Evolutionary conservation across 2,797 vertebrate species (phyloP), one percentile per base, ranked within the genome.

Genomic region (Ficedula albicollis): DNA sequence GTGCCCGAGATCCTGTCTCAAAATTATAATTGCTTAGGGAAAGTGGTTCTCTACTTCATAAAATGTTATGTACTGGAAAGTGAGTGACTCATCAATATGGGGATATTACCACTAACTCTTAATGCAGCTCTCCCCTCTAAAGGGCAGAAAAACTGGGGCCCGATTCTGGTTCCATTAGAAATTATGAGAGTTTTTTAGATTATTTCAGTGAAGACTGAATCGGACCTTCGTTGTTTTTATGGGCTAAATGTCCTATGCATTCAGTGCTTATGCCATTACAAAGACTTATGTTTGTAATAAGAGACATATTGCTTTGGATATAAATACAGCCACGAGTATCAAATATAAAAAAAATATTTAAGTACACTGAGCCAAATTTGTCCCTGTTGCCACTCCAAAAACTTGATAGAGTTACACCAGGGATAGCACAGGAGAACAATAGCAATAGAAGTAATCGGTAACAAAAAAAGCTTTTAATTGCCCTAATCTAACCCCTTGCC

Each of bases 1-100:
- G 66, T 89, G 86, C 73, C 86, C 39, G 91, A 96, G 90, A 96
- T 96, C 90, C 73, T 96, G 97, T 97, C 96, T 96, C 95, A 93
- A 96, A 98, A 97, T 97, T 93, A 85, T 97, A 98, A 98, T 98
- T 98, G 98, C 97, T 98, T 92, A 97, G 97, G 97, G 97, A 96
- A 98, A 97, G 97, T 91, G 96, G 97, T 97, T 97, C 92, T 98
- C 96, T 91, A 95, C 97, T 97, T 97, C 96, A 98, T 98, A 97
- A 98, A 98, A 96, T 78, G 93, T 97, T 97, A 96, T 95, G 95
- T 97, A 97, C 97, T 97, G 90, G 89, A 87, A 96, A 97, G 90
- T 48, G 93, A 97, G 91, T 90, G 87, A 95, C 97, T 97, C 92
- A 96, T 97, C 96, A 96, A 96, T 96, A 94, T 96, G 95, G 94